Base-by-base conservation (phyloP, 2,113 vertebrate species). In the Cinclus mexicanus region DNA sequence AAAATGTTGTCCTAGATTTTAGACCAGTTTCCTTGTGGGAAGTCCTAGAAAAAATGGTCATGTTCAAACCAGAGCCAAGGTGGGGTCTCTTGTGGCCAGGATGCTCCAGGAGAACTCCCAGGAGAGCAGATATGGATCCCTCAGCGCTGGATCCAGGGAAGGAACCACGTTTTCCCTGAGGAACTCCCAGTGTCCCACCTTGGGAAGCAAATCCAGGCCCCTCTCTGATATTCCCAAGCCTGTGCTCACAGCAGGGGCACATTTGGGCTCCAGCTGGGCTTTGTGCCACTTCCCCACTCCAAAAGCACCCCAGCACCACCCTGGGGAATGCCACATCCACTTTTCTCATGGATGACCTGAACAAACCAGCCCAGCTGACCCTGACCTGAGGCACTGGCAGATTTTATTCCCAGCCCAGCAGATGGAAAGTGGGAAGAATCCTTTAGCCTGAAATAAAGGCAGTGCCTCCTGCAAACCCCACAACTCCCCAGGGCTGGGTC, bases 221-320 rank as follows among this genome's bases (percentile, higher is more conserved):
- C 52, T 33, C 50, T 13, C 9, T 3, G 3, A 21, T 1, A 50
- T 3, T 29, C 44, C 55, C 25, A 33, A 19, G 11, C 11, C 47
- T 21, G 24, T 64, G 31, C 24, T 60, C 41, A 25, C 52, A 16
- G 21, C 50, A 50, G 61, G 60, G 67, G 5, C 8, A 7, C 11
- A 3, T 23, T 3, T 39, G 23, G 39, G 72, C 33, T 8, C 2
- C 31, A 50, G 0, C 1, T 20, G 63, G 56, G 6, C 46, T 42
- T 31, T 31, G 47, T 24, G 52, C 14, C 35, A 10, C 12, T 31
- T 44, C 18, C 22, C 44, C 44, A 5, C 33, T 33, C 37, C 33
- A 6, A 3, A 60, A 44, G 16, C 0, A 5, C 16, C 8, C 22
- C 70, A 56, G 60, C 46, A 11, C 5, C 25, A 1, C 4, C 2